phyloP scores from a whole-genome alignment of 2,888 invertebrate species.

The Oscheius sp. region DNA sequence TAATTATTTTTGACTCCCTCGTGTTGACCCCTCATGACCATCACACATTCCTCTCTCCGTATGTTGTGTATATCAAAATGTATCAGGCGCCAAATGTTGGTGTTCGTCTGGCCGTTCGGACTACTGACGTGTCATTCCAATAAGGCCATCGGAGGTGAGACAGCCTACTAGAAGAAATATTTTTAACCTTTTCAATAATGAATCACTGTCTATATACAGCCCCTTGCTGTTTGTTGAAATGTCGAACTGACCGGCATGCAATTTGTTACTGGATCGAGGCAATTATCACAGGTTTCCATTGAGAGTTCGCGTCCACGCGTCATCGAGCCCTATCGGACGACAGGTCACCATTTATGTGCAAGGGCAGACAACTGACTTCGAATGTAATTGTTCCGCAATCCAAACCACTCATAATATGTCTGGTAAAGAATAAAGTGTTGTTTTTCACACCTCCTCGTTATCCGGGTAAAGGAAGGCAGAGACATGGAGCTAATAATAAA shows the following conservation, averaged over 20 bases:
- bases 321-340: conserved; percentile 37
- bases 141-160: conserved; percentile 8
- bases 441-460: neutral
- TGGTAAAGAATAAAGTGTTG: neutral
- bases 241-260: conserved; percentile 20
- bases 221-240: neutral
- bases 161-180: neutral
- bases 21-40: neutral
- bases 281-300: conserved; percentile 37
- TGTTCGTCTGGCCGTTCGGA: neutral
- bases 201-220: neutral
- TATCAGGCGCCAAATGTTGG: conserved; percentile 7
- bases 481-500: neutral
- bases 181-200: neutral
- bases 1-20: neutral
- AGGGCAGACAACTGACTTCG: neutral
- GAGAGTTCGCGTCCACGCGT: conserved; percentile 28
- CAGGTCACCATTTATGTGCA: conserved; percentile 30
- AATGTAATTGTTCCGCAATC: neutral
- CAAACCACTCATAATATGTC: neutral
- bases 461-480: neutral
- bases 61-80: conserved; percentile 18
- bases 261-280: conserved; percentile 33
- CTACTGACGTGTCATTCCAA: neutral
- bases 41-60: neutral